Evolutionary conservation across 2,888 invertebrate genomes (phyloP).

Genomic region (Aporophyla nigra): DNA sequence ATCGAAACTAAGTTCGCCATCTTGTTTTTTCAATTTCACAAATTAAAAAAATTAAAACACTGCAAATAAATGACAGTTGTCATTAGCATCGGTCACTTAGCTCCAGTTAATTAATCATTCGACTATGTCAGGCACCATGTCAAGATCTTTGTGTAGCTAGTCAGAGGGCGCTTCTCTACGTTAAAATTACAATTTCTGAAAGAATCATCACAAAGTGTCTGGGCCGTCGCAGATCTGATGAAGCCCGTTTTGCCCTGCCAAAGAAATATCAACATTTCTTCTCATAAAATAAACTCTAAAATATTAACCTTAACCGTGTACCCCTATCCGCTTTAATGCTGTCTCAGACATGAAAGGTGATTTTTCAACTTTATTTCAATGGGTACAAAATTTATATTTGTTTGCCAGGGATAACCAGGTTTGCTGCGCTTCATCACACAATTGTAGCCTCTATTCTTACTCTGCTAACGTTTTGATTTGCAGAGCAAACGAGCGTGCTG

Average conservation of each 20-base stretch:
- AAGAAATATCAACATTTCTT: conserved; percentile 13
- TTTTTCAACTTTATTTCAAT: neutral
- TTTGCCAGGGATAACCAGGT: neutral
- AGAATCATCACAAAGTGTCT: neutral
- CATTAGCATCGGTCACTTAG: neutral
- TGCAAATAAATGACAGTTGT: neutral
- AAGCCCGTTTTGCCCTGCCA: neutral
- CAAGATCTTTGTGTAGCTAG: too few species aligned
- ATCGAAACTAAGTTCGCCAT: too few species aligned
- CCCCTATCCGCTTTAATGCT: neutral
- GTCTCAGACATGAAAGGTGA: neutral
- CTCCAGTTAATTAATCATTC: neutral
- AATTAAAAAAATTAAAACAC: too few species aligned
- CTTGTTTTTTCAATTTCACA: too few species aligned
- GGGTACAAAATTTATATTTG: neutral
- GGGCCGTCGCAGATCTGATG: neutral
- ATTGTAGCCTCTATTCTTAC: neutral
- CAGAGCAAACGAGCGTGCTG: conserved; percentile 82
- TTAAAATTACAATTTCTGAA: neutral
- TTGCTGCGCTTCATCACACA: neutral
- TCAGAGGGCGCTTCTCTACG: neutral
- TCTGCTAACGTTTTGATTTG: neutral
- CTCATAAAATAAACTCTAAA: neutral
- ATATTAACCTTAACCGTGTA: neutral
- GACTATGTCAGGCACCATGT: neutral